phyloP scores from a whole-genome alignment of 2,113 vertebrate species.

The Chauna torquata region DNA sequence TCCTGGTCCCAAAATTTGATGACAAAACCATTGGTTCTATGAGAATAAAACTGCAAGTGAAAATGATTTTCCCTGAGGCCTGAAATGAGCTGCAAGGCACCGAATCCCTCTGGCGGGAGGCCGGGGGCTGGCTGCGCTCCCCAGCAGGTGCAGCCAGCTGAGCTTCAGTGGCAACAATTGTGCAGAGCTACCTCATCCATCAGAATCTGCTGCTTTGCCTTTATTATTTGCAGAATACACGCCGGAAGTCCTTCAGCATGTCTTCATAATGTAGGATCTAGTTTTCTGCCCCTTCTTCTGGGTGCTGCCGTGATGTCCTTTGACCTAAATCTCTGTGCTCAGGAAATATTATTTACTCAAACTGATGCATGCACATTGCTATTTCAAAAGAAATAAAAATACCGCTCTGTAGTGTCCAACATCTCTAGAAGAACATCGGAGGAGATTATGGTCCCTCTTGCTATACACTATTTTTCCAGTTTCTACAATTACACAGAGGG shows the following conservation, averaged over 20 bases:
- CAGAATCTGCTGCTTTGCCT: background rate
- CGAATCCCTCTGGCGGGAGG: too few relatives aligned
- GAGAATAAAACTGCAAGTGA: background rate
- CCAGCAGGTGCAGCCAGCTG: background rate
- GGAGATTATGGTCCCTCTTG: background rate
- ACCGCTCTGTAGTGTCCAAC: too few relatives aligned
- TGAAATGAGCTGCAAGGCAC: background rate
- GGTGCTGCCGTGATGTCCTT: background rate
- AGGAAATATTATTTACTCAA: too few relatives aligned
- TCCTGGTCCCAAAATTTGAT: background rate
- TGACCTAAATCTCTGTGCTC: background rate
- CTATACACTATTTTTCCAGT: background rate
- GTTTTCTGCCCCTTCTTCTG: background rate
- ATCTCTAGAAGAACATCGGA: background rate
- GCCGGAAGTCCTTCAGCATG: background rate
- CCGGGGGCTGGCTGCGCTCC: rapidly evolving
- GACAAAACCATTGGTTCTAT: background rate
- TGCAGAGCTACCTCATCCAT: background rate
- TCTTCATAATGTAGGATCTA: background rate
- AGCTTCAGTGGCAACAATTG: rapidly evolving
- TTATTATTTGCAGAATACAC: background rate
- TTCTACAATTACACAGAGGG: background rate
- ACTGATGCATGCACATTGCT: background rate
- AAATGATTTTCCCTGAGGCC: background rate
- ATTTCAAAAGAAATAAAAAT: background rate